Evolutionary conservation across 2,797 vertebrate genomes (phyloP), one percentile per base, ranked within the genome.

Genomic region (Phaenicophaeus curvirostris): DNA sequence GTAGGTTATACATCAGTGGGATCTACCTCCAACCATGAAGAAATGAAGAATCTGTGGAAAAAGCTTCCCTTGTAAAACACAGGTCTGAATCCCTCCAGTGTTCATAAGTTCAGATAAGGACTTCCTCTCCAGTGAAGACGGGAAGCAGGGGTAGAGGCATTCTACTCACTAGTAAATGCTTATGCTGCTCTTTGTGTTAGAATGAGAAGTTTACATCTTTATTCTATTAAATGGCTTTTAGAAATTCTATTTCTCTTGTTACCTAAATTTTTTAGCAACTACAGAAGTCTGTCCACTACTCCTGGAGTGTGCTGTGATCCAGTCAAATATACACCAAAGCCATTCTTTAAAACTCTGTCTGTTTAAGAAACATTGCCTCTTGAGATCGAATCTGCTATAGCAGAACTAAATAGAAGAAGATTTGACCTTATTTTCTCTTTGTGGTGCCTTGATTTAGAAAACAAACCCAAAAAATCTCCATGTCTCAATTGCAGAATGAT

Each of bases 241-340:
- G 27, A 58, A 76, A 76, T 83, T 48, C 41, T 68, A 2, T 19
- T 78, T 48, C 54, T 78, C n/a, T 59, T 57, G 58, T 74, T 33
- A 35, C 66, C 18, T 62, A 17, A 62, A 33, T 63, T 65, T 57
- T 57, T 19, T 31, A 51, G 48, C 39, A 67, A 17, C 35, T 91
- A 42, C 48, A 44, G 30, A 63, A 73, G 11, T 55, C 51, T 76
- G 23, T 62, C 44, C 21, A 12, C 46, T 81, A 2, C 18, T 85
- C 5, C 48, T 37, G 15, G 27, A 57, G 16, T 2, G 1, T 48
- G 6, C 28, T 58, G 23, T 75, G 14, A 27, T 78, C 63, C 27
- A 23, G 1, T 42, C 23, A 30, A 53, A 50, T 53, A 48, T 0
- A 0, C 46, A 58, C 17, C 61, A 5, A 85, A 80, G 8, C 13